Evolutionary conservation across 2,113 vertebrate genomes (phyloP).

Genomic region (Notechis scutatus): DNA sequence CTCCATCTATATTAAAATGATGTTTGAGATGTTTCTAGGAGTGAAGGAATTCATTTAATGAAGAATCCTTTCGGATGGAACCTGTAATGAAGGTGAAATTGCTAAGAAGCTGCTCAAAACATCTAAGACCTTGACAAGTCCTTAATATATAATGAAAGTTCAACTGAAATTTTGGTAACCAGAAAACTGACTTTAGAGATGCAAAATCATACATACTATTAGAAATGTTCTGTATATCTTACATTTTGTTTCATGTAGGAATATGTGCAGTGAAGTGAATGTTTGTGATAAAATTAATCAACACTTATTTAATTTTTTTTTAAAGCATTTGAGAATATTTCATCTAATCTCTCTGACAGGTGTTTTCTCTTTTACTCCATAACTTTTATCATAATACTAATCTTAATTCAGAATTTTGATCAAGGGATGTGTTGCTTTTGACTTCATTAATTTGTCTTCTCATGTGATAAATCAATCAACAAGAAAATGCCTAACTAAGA

Average conservation of each 20-base stretch:
- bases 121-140: background rate
- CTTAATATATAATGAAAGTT: background rate
- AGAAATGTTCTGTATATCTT: background rate
- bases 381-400: background rate
- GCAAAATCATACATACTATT: background rate
- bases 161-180: background rate
- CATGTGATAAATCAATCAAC: conserved; percentile 16
- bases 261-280: background rate
- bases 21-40: background rate
- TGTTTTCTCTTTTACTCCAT: background rate
- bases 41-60: background rate
- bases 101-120: background rate
- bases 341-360: background rate
- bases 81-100: background rate
- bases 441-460: background rate
- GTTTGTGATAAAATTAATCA: background rate
- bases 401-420: background rate
- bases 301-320: background rate
- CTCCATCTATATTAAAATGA: background rate
- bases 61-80: background rate
- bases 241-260: background rate
- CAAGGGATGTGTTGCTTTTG: background rate
- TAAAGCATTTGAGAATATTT: background rate
- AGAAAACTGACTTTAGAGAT: background rate
- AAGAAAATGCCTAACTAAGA: background rate